phyloP scores from a whole-genome alignment of 2,113 vertebrate species.

The Rhinoderma darwinii region DNA sequence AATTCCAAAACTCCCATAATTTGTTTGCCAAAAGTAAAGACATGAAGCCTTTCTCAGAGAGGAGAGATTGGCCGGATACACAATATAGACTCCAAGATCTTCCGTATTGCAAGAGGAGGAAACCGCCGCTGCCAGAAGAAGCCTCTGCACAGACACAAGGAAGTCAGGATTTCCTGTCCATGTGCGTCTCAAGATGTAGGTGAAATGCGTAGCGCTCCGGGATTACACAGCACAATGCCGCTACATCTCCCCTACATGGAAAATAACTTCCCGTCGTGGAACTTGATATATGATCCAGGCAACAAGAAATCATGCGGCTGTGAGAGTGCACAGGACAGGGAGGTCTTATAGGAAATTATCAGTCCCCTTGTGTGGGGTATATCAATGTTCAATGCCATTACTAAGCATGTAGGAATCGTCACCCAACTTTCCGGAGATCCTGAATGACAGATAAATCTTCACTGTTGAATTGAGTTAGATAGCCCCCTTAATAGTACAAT shows the following conservation, averaged over 20 bases:
- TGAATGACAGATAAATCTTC: too few relatives aligned
- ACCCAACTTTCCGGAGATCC: too few relatives aligned
- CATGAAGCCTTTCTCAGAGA: not conserved
- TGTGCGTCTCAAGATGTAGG: not conserved
- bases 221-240: not conserved
- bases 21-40: not conserved
- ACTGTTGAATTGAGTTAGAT: too few relatives aligned
- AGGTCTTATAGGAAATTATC: too few relatives aligned
- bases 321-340: too few relatives aligned
- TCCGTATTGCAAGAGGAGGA: not conserved
- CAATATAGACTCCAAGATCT: not conserved
- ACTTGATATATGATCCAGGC: not conserved
- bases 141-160: not conserved
- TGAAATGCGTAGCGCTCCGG: not conserved
- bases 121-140: not conserved
- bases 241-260: not conserved
- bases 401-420: too few relatives aligned
- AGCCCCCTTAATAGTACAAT: too few relatives aligned
- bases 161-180: not conserved
- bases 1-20: not conserved
- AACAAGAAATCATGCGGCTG: not conserved
- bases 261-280: not conserved
- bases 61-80: not conserved
- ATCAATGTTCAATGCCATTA: too few relatives aligned
- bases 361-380: too few relatives aligned